phyloP scores from a whole-genome alignment of 2,888 invertebrate genomes.

The Vanessa cardui region DNA sequence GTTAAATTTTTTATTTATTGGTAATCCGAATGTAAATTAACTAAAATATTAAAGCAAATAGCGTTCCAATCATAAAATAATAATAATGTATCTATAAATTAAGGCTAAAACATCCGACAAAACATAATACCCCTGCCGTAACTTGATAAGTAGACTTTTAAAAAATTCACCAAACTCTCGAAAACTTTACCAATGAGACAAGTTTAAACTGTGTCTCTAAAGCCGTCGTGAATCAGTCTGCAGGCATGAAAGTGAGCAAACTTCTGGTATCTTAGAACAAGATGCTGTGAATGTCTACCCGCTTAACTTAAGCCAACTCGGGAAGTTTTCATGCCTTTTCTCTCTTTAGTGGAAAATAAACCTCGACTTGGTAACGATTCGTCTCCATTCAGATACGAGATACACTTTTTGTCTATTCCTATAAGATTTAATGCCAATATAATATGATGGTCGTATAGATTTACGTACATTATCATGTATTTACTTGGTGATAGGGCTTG shows the following conservation, averaged over 20 bases:
- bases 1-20: too few species aligned
- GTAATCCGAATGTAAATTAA: too few species aligned
- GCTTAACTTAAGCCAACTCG: constrained; percentile 45
- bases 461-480: neutral
- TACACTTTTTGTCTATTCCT: neutral
- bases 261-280: constrained; percentile 36
- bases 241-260: constrained; percentile 26
- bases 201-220: constrained; percentile 30
- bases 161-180: constrained; percentile 10
- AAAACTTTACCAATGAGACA: constrained; percentile 28
- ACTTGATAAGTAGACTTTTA: neutral
- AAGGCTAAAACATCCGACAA: neutral
- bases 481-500: too few species aligned
- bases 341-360: constrained; percentile 44
- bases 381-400: neutral
- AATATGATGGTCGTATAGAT: too few species aligned
- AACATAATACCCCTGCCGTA: neutral
- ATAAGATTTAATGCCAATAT: too few species aligned
- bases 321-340: constrained; percentile 47
- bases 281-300: constrained; percentile 40
- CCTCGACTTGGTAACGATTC: neutral
- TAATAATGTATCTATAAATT: too few species aligned
- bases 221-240: constrained; percentile 27
- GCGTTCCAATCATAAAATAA: too few species aligned
- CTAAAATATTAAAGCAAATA: too few species aligned